phyloP scores from a whole-genome alignment of 2,797 vertebrate species.

The Tenualosa ilisha region DNA sequence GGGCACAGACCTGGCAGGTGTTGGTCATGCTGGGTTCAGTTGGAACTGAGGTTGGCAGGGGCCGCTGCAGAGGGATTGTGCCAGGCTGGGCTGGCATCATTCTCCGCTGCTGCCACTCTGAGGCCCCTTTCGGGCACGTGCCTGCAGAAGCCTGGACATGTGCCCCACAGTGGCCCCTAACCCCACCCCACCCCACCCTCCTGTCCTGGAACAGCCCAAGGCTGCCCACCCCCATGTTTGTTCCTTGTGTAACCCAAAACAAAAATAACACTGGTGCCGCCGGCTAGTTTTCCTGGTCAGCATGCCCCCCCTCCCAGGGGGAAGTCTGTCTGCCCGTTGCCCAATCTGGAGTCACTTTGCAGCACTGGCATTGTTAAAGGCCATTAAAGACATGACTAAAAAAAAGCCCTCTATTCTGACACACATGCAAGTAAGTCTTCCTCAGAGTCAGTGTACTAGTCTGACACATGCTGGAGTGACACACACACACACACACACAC shows the following conservation, averaged over 20 bases:
- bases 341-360: neutral
- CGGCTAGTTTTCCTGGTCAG: neutral
- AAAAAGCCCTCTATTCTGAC: neutral
- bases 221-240: neutral
- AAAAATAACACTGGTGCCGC: neutral
- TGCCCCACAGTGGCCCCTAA: neutral
- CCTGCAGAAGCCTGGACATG: neutral
- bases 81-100: neutral
- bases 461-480: neutral
- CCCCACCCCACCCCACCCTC: neutral
- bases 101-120: neutral
- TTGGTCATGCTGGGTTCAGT: neutral
- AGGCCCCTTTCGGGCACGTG: neutral
- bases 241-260: neutral
- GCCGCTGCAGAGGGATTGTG: neutral
- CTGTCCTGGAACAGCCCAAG: too few species aligned
- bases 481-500: slow-evolving; percentile 11
- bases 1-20: too few species aligned
- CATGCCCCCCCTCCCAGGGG: neutral
- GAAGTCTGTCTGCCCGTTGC: slow-evolving; percentile 13
- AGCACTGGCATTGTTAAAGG: neutral
- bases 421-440: neutral
- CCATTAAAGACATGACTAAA: neutral
- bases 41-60: neutral
- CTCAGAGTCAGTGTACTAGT: neutral